phyloP scores from a whole-genome alignment of 2,888 invertebrate species.

The Ptychoptera albimana region DNA sequence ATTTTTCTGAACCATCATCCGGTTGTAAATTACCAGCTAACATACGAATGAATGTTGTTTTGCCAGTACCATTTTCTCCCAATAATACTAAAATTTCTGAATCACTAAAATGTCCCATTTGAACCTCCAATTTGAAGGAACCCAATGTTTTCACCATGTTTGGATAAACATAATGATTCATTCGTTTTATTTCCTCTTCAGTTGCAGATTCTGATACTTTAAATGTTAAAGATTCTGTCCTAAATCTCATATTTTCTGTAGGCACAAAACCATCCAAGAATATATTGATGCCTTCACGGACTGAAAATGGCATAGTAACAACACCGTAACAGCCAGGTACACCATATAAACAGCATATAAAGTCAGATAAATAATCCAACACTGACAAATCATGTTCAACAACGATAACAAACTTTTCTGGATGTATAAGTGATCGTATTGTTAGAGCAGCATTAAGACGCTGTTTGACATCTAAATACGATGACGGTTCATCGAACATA shows the following conservation, averaged over 20 bases:
- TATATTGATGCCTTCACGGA: constrained; percentile 98
- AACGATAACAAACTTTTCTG: constrained; percentile 93
- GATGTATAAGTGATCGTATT: constrained; percentile 78
- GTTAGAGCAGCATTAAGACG: constrained; percentile 92
- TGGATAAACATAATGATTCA: constrained; percentile 94
- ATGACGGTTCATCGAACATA: constrained; percentile 99
- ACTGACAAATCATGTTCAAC: constrained; percentile 99
- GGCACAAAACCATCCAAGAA: constrained; percentile 99
- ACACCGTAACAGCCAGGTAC: constrained; percentile 98
- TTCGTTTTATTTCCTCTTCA: constrained; percentile 92
- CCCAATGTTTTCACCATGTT: constrained; percentile 71
- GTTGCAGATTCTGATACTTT: constrained; percentile 94
- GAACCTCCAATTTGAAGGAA: constrained; percentile 59
- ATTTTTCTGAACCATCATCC: constrained; percentile 44
- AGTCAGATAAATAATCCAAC: constrained; percentile 95
- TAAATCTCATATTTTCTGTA: constrained; percentile 95
- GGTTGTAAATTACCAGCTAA: constrained; percentile 89
- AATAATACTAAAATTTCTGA: constrained; percentile 96
- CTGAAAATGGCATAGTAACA: constrained; percentile 99
- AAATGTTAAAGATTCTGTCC: constrained; percentile 91
- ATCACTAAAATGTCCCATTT: constrained; percentile 91
- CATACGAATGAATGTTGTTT: constrained; percentile 98
- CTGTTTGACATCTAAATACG: constrained; percentile 97
- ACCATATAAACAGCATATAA: constrained; percentile 96
- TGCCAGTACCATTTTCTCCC: constrained; percentile 97